Percentiles rank a stretch among this genome's conserved stretches.
Evolutionary conservation across 2,797 vertebrate genomes (phyloP).

Genomic region (Acipenser transmontanus): DNA sequence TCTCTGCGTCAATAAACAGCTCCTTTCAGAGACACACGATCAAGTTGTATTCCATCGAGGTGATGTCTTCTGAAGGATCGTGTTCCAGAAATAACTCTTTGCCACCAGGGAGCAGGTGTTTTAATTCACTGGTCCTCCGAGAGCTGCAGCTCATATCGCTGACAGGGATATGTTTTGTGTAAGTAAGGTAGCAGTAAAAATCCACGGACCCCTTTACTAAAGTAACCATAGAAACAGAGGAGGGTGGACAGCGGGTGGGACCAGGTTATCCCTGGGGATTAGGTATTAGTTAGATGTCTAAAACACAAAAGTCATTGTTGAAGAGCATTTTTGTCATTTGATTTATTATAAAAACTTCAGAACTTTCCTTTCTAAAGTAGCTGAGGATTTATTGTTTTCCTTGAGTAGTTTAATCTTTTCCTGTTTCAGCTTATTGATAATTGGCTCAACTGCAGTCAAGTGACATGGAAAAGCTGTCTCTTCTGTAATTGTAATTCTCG

Average conservation of each 20-base stretch:
- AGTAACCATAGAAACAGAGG: constrained; percentile 20
- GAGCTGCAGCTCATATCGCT: background rate
- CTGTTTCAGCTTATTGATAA: constrained; percentile 6
- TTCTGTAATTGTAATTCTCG: background rate
- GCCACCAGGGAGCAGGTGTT: background rate
- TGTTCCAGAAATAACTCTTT: background rate
- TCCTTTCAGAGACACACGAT: too few species aligned
- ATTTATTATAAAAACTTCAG: background rate
- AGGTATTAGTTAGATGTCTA: constrained; percentile 8
- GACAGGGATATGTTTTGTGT: background rate
- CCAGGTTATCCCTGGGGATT: constrained; percentile 10
- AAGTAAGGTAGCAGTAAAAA: background rate
- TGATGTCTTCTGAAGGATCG: background rate
- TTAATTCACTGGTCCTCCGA: background rate
- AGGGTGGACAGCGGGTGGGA: constrained; percentile 7
- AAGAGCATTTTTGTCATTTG: background rate
- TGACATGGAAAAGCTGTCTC: background rate
- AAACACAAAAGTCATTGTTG: constrained; percentile 3
- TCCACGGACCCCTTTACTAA: background rate
- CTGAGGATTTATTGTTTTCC: background rate
- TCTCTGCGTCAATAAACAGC: too few species aligned
- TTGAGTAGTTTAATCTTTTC: constrained; percentile 9
- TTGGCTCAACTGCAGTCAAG: constrained; percentile 7
- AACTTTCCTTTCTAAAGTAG: background rate
- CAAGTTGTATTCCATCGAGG: background rate